Evolutionary conservation across 2,113 vertebrate genomes (phyloP).

Genomic region (Calcarius ornatus): DNA sequence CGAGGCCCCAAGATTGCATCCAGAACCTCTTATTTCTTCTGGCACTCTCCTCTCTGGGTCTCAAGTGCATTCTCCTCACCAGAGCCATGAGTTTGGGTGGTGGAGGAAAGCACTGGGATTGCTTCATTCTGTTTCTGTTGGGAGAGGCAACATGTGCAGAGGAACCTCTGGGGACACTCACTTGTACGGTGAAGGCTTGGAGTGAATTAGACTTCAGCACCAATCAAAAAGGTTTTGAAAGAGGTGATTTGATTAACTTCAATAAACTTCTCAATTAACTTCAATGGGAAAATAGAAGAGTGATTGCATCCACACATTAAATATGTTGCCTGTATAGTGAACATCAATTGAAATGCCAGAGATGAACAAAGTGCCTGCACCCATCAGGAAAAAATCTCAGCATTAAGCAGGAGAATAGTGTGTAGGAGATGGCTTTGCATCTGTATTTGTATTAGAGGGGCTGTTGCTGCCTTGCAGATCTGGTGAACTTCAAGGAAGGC

Average conservation of each 20-base stretch:
- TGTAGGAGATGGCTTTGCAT: neutral
- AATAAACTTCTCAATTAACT: neutral
- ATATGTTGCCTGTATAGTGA: neutral
- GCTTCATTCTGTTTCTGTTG: neutral
- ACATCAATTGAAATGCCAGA: neutral
- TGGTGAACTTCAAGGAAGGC: neutral
- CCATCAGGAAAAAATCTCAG: neutral
- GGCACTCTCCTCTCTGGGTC: neutral
- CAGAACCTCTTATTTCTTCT: neutral
- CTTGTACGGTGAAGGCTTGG: neutral
- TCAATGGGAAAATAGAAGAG: neutral
- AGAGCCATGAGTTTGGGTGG: neutral
- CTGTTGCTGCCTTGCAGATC: neutral
- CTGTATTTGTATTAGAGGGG: neutral
- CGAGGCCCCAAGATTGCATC: neutral
- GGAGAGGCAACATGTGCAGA: neutral
- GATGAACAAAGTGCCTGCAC: neutral
- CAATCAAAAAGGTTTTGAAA: neutral
- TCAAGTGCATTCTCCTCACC: neutral
- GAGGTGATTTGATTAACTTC: neutral
- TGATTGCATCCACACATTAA: neutral
- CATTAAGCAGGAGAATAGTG: neutral
- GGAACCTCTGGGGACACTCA: neutral
- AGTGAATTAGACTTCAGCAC: neutral
- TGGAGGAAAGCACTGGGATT: neutral